These are phyloP conservation scores for Calameuta pallipes DNA, from an alignment of 2,888 invertebrate genomes.

Conservation along the genomic window DNA sequence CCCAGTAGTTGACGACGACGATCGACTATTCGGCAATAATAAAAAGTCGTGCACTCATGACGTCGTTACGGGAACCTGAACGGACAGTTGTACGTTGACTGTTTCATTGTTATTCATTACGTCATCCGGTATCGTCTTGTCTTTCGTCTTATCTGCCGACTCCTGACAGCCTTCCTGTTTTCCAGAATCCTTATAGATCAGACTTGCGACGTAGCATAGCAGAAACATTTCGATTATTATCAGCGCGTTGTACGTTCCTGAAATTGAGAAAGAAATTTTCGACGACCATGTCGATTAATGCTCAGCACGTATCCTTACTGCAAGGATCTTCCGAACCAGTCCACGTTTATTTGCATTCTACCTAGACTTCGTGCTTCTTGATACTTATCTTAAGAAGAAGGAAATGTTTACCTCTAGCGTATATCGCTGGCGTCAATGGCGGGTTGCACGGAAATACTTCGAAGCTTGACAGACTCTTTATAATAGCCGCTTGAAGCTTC, in stretches of 20 bases:
- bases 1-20: not conserved
- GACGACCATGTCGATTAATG: constrained; percentile 2
- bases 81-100: constrained; percentile 13
- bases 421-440: constrained; percentile 74
- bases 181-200: constrained; percentile 69
- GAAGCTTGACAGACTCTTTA: constrained; percentile 70
- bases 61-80: constrained; percentile 9
- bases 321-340: not conserved
- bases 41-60: not conserved
- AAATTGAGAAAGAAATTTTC: constrained; percentile 52
- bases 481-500: constrained; percentile 74
- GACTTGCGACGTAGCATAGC: constrained; percentile 73
- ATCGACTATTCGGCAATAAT: not conserved
- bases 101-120: constrained; percentile 45
- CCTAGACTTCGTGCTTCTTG: not conserved
- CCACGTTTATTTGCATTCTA: not conserved
- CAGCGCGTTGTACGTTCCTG: constrained; percentile 77
- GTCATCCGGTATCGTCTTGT: constrained; percentile 38
- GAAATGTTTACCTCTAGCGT: constrained; percentile 72
- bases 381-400: not conserved
- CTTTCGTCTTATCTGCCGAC: constrained; percentile 43
- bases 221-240: constrained; percentile 78
- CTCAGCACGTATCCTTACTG: not conserved
- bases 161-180: constrained; percentile 16
- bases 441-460: constrained; percentile 73